Base-by-base conservation (phyloP, 2,888 invertebrate species). In the Esperia sulphurella region DNA sequence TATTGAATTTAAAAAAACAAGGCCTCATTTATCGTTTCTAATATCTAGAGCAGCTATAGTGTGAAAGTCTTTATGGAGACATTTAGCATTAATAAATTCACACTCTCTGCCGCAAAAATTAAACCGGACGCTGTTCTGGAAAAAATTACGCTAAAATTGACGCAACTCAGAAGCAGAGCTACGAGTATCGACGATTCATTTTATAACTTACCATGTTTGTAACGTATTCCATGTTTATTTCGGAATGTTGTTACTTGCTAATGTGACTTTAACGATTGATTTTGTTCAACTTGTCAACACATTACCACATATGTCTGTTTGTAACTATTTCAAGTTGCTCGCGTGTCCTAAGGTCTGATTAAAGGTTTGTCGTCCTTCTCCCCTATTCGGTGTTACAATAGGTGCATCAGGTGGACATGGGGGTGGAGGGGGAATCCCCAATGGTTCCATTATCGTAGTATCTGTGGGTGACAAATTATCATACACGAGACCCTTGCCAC, bases 401-500 rank as follows among this genome's bases (percentile, higher is more conserved):
- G n/a, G 35, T 35, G 35, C 35, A 35, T 35, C n/a, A 31, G 4
- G 10, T 2, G 58, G 57, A 21, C 21, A 21, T 3, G 21, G 59
- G 59, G 54, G 49, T 43, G 38, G 47, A 35, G 2, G 35, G 35
- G 35, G 38, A 3, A 5, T 8, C 31, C 38, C 58, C 55, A 55
- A 49, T 49, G 51, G 61, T 52, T 55, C 54, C 56, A 35, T 35
- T 35, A 35, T 35, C n/a, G 10, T 35, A 3, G 57, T 52, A 49
- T 49, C 49, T 55, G 54, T 43, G 48, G 43, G 49, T 57, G 60
- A 62, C 63, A 61, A 61, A 61, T 65, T 64, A 61, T 66, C 63
- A 51, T 46, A 41, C 39, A 46, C 50, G 51, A 45, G 46, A 39
- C 45, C 14, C 21, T 21, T 21, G 21, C 21, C 38, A 39, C 14